These are phyloP conservation scores for Oncopodura yosiiana DNA, from an alignment of 1,140 invertebrate species.

Conservation along the genomic window DNA sequence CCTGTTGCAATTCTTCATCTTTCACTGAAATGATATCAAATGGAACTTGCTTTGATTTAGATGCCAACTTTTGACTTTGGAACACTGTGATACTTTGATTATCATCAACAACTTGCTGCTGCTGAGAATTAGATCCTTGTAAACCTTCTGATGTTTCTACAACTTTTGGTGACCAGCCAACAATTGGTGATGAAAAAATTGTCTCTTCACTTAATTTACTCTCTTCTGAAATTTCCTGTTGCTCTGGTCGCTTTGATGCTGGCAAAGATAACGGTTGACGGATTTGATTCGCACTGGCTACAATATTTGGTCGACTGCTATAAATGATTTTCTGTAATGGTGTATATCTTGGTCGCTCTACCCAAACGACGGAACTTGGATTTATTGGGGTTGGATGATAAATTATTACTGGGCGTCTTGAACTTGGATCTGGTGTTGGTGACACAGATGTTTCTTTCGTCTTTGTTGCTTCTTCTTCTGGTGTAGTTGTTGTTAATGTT, in stretches of 20 bases:
- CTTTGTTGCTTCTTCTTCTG: neutral
- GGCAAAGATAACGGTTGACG: neutral
- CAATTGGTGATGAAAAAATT: slow-evolving; percentile 1
- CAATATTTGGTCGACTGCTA: too few species aligned
- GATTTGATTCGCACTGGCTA: neutral
- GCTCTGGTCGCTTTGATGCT: neutral
- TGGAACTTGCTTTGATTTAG: too few species aligned
- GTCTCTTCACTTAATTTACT: neutral
- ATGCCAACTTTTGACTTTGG: too few species aligned
- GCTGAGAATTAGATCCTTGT: neutral
- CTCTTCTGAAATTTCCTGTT: neutral
- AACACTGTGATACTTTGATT: too few species aligned
- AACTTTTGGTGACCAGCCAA: slow-evolving; percentile 3
- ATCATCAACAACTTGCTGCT: neutral
- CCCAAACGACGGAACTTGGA: slow-evolving; percentile 21
- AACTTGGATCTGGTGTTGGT: too few species aligned
- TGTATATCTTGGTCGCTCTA: slow-evolving; percentile 8
- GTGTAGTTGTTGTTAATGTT: slow-evolving; percentile 7
- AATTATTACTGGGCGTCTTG: too few species aligned
- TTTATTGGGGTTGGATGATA: slow-evolving; percentile 16
- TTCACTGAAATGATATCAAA: slow-evolving; percentile 14
- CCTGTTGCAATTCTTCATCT: neutral
- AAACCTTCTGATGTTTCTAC: neutral
- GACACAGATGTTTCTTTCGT: too few species aligned
- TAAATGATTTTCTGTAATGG: too few species aligned